Base-by-base conservation (phyloP, 64 coral and sea anemone species). In the Actinia equina region DNA sequence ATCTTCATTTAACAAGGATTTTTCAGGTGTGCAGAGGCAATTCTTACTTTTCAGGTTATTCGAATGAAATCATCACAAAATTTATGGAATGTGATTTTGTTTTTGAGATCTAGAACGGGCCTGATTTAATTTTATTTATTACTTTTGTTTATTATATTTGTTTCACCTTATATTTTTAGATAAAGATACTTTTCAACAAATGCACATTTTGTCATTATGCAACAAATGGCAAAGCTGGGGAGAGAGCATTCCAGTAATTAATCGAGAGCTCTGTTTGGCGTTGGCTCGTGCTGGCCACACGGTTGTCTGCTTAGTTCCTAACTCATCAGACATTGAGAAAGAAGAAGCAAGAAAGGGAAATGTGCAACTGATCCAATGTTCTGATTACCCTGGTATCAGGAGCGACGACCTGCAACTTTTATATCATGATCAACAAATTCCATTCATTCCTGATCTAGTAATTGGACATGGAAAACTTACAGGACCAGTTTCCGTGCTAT, bases 391-490 rank as follows among this genome's bases (percentile, higher is more conserved):
- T 55, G 92, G 87, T 43, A 82, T 86, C 54, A 23, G 19, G 2
- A 45, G 77, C 7, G 79, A 71, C 25, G 71, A 84, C 56, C 62
- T 53, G 43, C 51, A 87, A 17, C 62, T 94, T 25, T 84, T 84
- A 49, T 17, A 83, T 26, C 11, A 12, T 59, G n/a, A 83, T 55
- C 84, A 30, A 57, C 54, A 30, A 12, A 84, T 94, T 59, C 88
- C 88, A 13, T 94, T 94, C 59, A 23, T 83, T 43, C 58, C 56
- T 6, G 85, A 94, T 88, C 57, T 94, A 18, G 80, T 94, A 4
- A 53, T 94, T 84, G 93, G 93, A 20, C 88, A 94, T 88, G 88
- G 88, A 15, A 78, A 53, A 59, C 2, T 88, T 7, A 87, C 93
- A 5, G 93, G 93, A 42, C 64, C 88, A 54, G 93, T 80, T 43